Evolutionary conservation across 1,140 invertebrate species (phyloP), one percentile per base, ranked within the genome.

Genomic region (Leptinotarsa texana): DNA sequence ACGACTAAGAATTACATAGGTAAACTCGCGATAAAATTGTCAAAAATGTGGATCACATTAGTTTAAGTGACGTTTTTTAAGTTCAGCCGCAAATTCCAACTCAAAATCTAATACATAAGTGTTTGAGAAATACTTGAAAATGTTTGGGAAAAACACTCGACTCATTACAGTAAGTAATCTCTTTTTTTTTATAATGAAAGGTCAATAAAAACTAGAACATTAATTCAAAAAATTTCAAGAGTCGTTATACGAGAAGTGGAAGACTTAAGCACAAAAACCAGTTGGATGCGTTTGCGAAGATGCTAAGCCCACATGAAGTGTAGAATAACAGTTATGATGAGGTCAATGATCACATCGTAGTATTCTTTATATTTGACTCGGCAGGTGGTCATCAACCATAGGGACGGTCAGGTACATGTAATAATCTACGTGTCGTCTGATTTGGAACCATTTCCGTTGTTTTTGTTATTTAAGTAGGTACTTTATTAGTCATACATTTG

Each of bases 301-400:
- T 57, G 51, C 17, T 17, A 57, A 57, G 51, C 69, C 74, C 74
- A 75, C 74, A 75, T 75, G 71, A 75, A 71, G 13, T 72, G 69
- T 67, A 33, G 48, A 63, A 72, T 69, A 66, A 75, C 74, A 75
- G 74, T 75, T 75, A 75, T 75, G 74, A 75, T 72, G 74, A 72
- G 74, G 74, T 75, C 74, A 75, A 75, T 62, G 74, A 75, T 75
- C 74, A 75, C 67, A 57, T n/a, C 51, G 17, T 17, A 18, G 51
- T 57, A 57, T 57, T 57, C 51, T 69, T 69, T 69, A 69, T 74
- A 69, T 57, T 57, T 74, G 68, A 57, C 62, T 62, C 66, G 61
- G 69, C 73, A 74, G 73, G 73, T 74, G 73, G 68, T 67, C 73
- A 74, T 24, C 42, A 67, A 57, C 15, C 1, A 13, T 13, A 57